These are phyloP conservation scores for Resseliella maxima DNA, from an alignment of 2,888 invertebrate genomes.

Conservation along the genomic window DNA sequence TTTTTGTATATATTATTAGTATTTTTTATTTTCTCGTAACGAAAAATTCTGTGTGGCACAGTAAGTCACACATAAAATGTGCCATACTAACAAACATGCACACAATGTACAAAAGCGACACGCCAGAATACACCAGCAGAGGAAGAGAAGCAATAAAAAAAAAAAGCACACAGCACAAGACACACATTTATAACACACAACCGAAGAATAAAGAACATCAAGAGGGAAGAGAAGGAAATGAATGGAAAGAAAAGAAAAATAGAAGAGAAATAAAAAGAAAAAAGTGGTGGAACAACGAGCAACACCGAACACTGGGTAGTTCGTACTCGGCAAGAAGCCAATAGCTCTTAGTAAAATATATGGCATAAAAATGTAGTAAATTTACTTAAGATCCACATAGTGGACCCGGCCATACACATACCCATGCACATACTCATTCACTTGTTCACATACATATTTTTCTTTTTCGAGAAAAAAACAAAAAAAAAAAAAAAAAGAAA, in stretches of 20 bases:
- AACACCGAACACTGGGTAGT: constrained; percentile 1
- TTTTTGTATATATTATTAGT: not conserved
- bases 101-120: not conserved
- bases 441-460: too few species aligned
- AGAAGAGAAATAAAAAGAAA: not conserved
- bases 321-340: constrained; percentile 13
- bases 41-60: not conserved
- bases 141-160: not conserved
- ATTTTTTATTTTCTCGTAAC: too few species aligned
- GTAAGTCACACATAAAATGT: constrained; percentile 29
- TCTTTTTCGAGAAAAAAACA: too few species aligned
- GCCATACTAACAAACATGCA: not conserved
- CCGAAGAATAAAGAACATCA: not conserved
- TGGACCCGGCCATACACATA: not conserved
- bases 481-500: too few species aligned
- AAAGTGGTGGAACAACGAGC: not conserved
- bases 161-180: not conserved
- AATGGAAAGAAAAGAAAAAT: not conserved
- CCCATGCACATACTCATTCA: too few species aligned
- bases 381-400: not conserved
- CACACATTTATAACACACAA: not conserved
- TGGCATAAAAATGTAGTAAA: not conserved
- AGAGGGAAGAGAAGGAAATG: not conserved
- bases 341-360: constrained; percentile 9
- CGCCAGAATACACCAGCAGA: not conserved